Evolutionary conservation across 2,113 vertebrate species (phyloP), one percentile per base, ranked within the genome.

Genomic region (Phylloscopus trochiloides): DNA sequence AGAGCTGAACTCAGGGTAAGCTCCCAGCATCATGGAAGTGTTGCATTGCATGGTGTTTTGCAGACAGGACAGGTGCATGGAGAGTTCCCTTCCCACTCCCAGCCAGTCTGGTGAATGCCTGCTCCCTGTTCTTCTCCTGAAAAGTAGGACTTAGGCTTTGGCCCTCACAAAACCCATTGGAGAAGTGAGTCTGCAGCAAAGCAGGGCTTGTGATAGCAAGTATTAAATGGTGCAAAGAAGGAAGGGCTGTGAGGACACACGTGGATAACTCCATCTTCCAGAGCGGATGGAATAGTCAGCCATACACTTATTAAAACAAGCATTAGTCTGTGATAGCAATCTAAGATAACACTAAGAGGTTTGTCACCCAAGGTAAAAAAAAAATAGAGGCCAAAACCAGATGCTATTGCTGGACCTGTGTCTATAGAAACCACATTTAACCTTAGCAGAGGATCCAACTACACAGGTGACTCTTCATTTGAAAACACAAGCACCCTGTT

Each of bases 291-390:
- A 95, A 75, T 40, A 74, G 58, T 87, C 70, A 91, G 93, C 66
- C 62, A 78, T 62, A 78, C 45, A 32, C 93, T 96, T 95, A 96
- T 61, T 90, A 94, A 93, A 96, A 82, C 58, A 94, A 85, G 70
- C 79, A 75, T 65, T 82, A 93, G 86, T 10, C 74, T 75, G 61
- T 50, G 95, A 97, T 86, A 94, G 75, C 90, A 79, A 94, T 80
- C 92, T 86, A 90, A 88, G 86, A 94, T 82, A 96, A 84, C 40
- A 32, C 57, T 70, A 85, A 82, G 62, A 91, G 91, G 77, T 91
- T 54, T 96, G 84, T 95, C 78, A 94, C 62, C 77, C 58, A 91
- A 50, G 29, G 54, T 2, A 63, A 88, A 91, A 79, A 89, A 85
- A 90, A 90, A 62, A 50, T 2, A 36, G 45, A 54, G 29, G 52